Evolutionary conservation across 1,140 invertebrate species (phyloP), one percentile per base, ranked within the genome.

Genomic region (Rhyzopertha dominica): DNA sequence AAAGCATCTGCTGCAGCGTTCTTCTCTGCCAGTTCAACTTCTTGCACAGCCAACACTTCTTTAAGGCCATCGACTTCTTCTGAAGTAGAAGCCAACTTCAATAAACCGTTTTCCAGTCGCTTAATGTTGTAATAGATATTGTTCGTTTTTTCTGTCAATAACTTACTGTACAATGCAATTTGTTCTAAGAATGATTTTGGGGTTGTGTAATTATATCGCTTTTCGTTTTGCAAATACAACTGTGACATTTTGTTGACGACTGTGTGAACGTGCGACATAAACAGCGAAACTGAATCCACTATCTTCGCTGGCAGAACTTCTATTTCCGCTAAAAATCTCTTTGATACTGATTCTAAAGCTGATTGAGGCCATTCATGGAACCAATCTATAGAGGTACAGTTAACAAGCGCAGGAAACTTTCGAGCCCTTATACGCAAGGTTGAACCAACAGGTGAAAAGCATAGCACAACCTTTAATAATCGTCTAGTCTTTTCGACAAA

Each of bases 111-210:
- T 68, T 89, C 87, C 4, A 96, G 68, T 53, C 93, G 72, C 2
- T 68, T 59, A n/a, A 94, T 88, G 62, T 84, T 87, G 31, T 79
- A 75, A 47, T 81, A 74, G n/a, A 92, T 74, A 36, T 90, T 81
- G n/a, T 66, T 71, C 1, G 82, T 83, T 66, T 93, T 93, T 35
- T 80, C 80, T 5, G 72, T 74, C 23, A 97, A 68, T 5, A 96
- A 67, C 62, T 91, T 92, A 1, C 79, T 75, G 60, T 95, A 97
- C 1, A 96, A 71, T 25, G 82, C 77, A 42, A 97, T 95, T 62
- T 93, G 87, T 63, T 96, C 93, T n/a, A 97, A 66, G 68, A 95
- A 97, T 2, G 87, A 90, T 69, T 96, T 97, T 0, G 94, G 94
- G 1, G 93, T 97, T 0, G 92, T 95, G 60, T 96, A 96, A 65